Base-by-base conservation (phyloP, 1,140 invertebrate genomes). In the Leptinotarsa lineolata region DNA sequence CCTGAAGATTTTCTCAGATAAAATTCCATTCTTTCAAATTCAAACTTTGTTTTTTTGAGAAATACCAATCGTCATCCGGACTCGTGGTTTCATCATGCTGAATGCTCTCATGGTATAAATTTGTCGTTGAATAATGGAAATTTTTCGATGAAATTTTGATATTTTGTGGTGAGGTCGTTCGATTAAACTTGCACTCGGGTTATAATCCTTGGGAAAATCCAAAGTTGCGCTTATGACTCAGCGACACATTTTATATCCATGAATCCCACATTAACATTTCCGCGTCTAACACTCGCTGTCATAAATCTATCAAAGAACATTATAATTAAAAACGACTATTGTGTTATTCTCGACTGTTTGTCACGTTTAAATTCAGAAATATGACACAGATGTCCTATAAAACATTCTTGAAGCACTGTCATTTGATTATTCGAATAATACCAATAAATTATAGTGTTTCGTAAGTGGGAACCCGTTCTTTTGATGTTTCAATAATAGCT, bases 251-350 rank as follows among this genome's bases (percentile, higher is more conserved):
- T 54, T 54, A 15, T 54, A 54, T 54, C 48, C n/a, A 54, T 54
- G 48, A 16, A 54, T 54, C 67, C 45, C 44, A 46, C 59, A 71
- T 71, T 63, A 71, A 63, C 70, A 63, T 71, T 71, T 71, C 70
- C 61, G 59, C 70, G 70, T 71, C 70, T 30, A 64, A 63, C 59
- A 61, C 61, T 65, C 64, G 22, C 48, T 45, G 69, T 71, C 71
- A 70, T 76, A 76, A 76, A 76, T 76, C 71, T 76, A 73, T 76
- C 74, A 70, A 30, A 24, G 71, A 60, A 30, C 70, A 39, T 72
- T 69, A 76, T 76, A 76, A 76, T 76, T 76, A 76, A 76, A 76
- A 76, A 73, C 71, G 74, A 73, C 67, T 73, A 73, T 69, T 73
- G 61, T 72, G 63, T 70, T 69, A 72, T 67, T 72, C 70, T 24